These are phyloP conservation scores for Caenorhabditis wallacei DNA, from an alignment of 2,888 invertebrate genomes.

Conservation along the genomic window DNA sequence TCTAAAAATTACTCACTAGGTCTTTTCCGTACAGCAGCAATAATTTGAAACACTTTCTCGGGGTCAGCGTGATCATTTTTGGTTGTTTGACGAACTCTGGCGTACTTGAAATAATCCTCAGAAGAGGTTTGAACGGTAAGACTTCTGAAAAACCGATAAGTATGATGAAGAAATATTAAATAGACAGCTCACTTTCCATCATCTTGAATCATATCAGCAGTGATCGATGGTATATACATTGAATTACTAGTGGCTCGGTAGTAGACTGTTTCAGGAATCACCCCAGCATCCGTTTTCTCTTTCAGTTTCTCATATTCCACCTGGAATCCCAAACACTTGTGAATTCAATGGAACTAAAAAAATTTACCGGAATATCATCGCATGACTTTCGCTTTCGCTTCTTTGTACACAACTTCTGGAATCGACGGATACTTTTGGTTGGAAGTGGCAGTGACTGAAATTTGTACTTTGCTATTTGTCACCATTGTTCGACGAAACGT, in stretches of 20 bases:
- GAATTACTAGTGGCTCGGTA: constrained; percentile 47
- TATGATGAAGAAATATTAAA: background rate
- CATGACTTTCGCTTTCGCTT: background rate
- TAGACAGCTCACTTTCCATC: constrained; percentile 37
- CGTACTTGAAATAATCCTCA: constrained; percentile 50
- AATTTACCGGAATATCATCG: constrained; percentile 9
- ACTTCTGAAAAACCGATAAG: constrained; percentile 24
- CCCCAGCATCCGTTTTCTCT: constrained; percentile 28
- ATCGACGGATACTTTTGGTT: background rate
- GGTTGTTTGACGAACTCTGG: constrained; percentile 38
- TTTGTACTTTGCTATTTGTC: background rate
- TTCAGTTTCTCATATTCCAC: constrained; percentile 25
- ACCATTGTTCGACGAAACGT: background rate
- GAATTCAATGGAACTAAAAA: background rate
- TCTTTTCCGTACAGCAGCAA: constrained; percentile 33
- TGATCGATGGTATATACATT: constrained; percentile 55
- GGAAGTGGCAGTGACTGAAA: background rate
- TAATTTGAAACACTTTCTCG: constrained; percentile 36
- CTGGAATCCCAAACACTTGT: constrained; percentile 1
- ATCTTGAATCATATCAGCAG: constrained; percentile 56
- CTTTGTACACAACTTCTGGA: background rate
- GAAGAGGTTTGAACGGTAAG: constrained; percentile 19
- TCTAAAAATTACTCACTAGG: constrained; percentile 31
- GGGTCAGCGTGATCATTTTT: constrained; percentile 57
- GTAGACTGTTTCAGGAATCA: constrained; percentile 38